Evolutionary conservation across 2,113 vertebrate genomes (phyloP).

Genomic region (Orthonyx spaldingii): DNA sequence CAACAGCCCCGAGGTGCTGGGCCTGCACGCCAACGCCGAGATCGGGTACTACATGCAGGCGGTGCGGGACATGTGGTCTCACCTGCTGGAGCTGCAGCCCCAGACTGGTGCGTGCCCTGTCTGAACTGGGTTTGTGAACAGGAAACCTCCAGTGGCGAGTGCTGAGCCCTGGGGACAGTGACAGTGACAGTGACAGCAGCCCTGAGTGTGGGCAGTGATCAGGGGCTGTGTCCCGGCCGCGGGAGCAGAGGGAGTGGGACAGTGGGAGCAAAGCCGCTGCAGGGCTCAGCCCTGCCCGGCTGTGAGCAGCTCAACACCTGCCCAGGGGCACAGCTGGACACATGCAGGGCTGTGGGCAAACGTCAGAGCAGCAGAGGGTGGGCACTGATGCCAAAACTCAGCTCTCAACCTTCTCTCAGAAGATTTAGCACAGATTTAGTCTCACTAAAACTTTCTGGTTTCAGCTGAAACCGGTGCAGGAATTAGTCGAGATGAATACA

Average conservation of each 20-base stretch:
- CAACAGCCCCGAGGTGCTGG: constrained; percentile 87
- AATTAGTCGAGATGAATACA: constrained; percentile 86
- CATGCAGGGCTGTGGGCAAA: background rate
- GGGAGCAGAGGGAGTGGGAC: background rate
- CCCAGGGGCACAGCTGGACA: background rate
- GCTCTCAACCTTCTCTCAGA: background rate
- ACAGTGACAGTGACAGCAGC: background rate
- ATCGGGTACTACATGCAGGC: constrained; percentile 91
- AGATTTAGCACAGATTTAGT: background rate
- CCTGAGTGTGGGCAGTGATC: rapidly evolving
- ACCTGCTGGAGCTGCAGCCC: constrained; percentile 91
- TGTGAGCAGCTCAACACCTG: background rate
- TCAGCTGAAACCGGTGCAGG: constrained; percentile 82
- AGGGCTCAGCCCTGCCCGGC: background rate
- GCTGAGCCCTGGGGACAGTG: background rate
- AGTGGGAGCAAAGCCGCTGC: background rate
- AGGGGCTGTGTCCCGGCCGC: rapidly evolving
- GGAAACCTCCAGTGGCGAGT: rapidly evolving
- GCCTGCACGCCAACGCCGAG: constrained; percentile 91
- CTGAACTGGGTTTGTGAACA: background rate
- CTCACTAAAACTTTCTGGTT: background rate
- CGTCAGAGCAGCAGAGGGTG: background rate
- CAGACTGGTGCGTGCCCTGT: constrained; percentile 76
- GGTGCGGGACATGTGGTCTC: constrained; percentile 83
- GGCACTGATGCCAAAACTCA: background rate